Evolutionary conservation across 2,113 vertebrate genomes (phyloP).

Genomic region (Nibea coibor): DNA sequence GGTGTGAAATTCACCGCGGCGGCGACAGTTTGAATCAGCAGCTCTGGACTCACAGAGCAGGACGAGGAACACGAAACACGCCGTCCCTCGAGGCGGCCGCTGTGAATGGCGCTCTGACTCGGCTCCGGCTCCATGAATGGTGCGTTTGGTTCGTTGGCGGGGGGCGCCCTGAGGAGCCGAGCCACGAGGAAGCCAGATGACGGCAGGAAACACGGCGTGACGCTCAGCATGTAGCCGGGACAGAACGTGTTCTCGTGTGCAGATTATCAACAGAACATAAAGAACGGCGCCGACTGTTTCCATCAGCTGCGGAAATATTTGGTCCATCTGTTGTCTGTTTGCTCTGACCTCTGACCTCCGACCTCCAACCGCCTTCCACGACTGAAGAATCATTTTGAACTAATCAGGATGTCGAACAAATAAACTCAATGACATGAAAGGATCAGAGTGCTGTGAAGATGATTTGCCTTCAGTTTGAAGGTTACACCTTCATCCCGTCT

Average conservation of each 20-base stretch:
- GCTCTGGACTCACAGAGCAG: not conserved
- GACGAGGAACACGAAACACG: not conserved
- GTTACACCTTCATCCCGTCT: no score
- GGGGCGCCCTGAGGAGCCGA: slow-evolving; percentile 37
- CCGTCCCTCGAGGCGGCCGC: not conserved
- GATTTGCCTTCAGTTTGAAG: no score
- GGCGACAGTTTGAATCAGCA: slow-evolving; percentile 32
- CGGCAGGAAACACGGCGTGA: slow-evolving; percentile 38
- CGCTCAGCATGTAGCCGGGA: not conserved
- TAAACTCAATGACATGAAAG: no score
- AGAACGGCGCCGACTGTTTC: not conserved
- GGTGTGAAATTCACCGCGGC: slow-evolving; percentile 71
- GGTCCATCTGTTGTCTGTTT: slow-evolving; percentile 56
- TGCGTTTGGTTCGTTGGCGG: slow-evolving; percentile 30
- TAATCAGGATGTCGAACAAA: not conserved
- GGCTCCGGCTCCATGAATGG: slow-evolving; percentile 44
- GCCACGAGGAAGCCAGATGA: slow-evolving; percentile 73
- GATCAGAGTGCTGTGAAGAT: no score
- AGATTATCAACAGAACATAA: not conserved
- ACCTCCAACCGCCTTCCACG: not conserved
- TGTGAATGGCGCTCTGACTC: not conserved
- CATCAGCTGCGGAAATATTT: slow-evolving; percentile 10
- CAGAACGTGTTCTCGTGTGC: not conserved
- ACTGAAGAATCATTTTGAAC: not conserved
- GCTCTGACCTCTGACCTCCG: slow-evolving; percentile 41